These are phyloP conservation scores for Naja naja DNA, from an alignment of 2,113 vertebrate genomes.

Conservation along the genomic window DNA sequence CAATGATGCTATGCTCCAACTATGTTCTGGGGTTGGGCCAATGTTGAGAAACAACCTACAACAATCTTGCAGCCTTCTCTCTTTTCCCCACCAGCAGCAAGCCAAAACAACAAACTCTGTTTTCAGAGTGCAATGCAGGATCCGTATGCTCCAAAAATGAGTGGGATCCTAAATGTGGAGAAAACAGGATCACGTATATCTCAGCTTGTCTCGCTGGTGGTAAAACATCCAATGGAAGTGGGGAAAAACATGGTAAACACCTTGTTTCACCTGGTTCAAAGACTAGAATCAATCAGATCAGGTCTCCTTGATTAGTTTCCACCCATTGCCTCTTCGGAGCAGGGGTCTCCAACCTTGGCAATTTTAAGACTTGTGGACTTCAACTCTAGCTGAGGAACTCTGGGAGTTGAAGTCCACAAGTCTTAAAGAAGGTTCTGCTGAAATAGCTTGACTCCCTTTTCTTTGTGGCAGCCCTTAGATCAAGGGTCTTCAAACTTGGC, in stretches of 20 bases:
- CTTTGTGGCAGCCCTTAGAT: no score
- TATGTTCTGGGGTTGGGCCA: background rate
- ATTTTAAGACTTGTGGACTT: no score
- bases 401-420: no score
- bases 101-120: slow-evolving; percentile 65
- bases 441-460: no score
- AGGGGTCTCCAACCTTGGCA: no score
- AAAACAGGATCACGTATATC: slow-evolving; percentile 83
- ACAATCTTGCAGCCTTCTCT: background rate
- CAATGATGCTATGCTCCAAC: background rate
- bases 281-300: no score
- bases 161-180: slow-evolving; percentile 92
- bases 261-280: background rate
- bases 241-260: slow-evolving; percentile 79
- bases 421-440: no score
- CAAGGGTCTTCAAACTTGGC: no score
- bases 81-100: slow-evolving; percentile 68
- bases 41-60: background rate
- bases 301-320: no score
- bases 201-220: slow-evolving; percentile 91
- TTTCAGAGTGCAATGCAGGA: slow-evolving; percentile 82
- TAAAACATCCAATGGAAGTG: slow-evolving; percentile 68
- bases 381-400: no score
- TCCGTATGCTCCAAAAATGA: slow-evolving; percentile 78
- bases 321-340: no score